Percentiles rank a stretch among this genome's conserved stretches.
Conservation (phyloP, 2,888 invertebrate species). For the Zygaena filipendulae region DNA sequence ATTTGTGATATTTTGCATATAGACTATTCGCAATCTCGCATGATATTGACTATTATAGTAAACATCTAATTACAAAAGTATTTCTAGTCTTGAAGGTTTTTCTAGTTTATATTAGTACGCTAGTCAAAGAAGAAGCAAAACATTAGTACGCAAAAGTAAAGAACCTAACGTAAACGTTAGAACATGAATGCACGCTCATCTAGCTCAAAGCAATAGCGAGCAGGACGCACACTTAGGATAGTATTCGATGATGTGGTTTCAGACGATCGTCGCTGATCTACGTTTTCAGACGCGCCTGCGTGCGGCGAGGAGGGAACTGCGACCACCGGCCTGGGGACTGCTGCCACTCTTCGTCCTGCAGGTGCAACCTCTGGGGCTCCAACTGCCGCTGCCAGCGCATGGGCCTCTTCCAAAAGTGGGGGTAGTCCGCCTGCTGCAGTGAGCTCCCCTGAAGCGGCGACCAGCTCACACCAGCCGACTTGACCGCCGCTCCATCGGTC, state of each 20-base stretch:
- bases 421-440: slow-evolving; percentile 41
- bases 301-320: slow-evolving; percentile 84
- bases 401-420: slow-evolving; percentile 91
- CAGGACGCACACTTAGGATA: slow-evolving; percentile 62
- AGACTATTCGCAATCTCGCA: no score
- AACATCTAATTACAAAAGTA: no score
- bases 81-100: no score
- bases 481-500: slow-evolving; percentile 52
- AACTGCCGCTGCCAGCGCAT: slow-evolving; percentile 90
- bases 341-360: slow-evolving; percentile 86
- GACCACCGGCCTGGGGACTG: slow-evolving; percentile 87
- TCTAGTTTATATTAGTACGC: no score
- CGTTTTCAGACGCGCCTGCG: slow-evolving; percentile 87
- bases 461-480: slow-evolving; percentile 48
- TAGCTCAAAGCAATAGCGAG: no score
- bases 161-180: no score
- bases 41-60: neutral
- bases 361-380: slow-evolving; percentile 90
- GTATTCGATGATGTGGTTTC: slow-evolving; percentile 69
- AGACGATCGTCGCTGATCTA: slow-evolving; percentile 88
- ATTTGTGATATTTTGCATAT: neutral
- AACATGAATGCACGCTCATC: no score
- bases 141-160: slow-evolving; percentile 7
- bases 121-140: no score
- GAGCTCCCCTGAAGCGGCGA: slow-evolving; percentile 43